phyloP scores from a whole-genome alignment of 2,113 vertebrate species.

The Pholis gunnellus region DNA sequence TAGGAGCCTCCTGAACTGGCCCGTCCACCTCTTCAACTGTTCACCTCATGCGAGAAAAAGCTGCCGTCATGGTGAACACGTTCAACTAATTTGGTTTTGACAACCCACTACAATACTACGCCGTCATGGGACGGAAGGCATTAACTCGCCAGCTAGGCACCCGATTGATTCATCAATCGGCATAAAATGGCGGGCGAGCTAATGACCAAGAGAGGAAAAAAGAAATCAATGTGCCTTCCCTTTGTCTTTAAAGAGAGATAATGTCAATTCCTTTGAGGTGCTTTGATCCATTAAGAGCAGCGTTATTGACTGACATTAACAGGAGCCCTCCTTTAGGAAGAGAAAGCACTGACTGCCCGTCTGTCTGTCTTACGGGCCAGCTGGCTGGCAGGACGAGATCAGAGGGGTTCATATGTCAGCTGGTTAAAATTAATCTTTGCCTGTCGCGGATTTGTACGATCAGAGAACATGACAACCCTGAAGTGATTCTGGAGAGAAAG shows the following conservation, averaged over 20 bases:
- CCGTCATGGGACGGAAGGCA: constrained; percentile 37
- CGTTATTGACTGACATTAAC: constrained; percentile 84
- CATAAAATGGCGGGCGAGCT: constrained; percentile 59
- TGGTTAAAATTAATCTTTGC: constrained; percentile 43
- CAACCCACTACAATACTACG: constrained; percentile 34
- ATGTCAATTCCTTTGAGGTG: constrained; percentile 71
- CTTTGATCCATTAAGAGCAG: constrained; percentile 78
- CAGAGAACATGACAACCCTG: constrained; percentile 34
- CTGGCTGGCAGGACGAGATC: constrained; percentile 32
- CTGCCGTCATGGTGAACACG: constrained; percentile 16
- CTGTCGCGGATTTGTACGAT: constrained; percentile 29
- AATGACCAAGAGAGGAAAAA: constrained; percentile 61
- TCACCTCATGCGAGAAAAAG: constrained; percentile 3
- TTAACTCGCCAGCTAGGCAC: constrained; percentile 50
- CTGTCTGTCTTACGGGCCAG: constrained; percentile 21
- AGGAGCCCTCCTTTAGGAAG: constrained; percentile 68
- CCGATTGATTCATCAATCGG: constrained; percentile 57
- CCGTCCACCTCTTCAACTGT: constrained; percentile 17
- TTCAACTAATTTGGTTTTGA: constrained; percentile 61
- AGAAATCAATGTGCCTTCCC: constrained; percentile 63
- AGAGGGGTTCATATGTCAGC: constrained; percentile 43
- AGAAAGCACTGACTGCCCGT: constrained; percentile 41
- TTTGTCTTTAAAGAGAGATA: constrained; percentile 70
- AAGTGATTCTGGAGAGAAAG: constrained; percentile 14
- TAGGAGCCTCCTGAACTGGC: neutral